Evolutionary conservation across 2,888 invertebrate species (phyloP).

Genomic region (Netelia fuscicornis): DNA sequence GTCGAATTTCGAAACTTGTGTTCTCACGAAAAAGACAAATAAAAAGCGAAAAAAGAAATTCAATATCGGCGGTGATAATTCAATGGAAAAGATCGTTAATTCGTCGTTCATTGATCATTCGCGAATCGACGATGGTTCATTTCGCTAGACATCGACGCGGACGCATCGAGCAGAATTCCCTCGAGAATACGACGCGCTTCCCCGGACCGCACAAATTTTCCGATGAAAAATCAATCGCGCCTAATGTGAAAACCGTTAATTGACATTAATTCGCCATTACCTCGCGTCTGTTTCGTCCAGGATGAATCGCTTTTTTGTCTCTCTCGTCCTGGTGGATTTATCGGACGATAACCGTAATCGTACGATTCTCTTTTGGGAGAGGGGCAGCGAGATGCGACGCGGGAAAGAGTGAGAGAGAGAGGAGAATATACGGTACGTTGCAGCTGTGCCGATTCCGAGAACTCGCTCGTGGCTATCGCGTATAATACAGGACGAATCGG

Average conservation of each 20-base stretch:
- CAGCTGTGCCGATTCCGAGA: constrained; percentile 22
- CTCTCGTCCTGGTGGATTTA: neutral
- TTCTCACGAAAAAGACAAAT: too few relatives aligned
- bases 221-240: neutral
- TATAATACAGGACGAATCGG: constrained; percentile 28
- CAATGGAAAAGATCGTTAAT: neutral
- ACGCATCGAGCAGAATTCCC: neutral
- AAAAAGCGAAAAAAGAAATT: too few relatives aligned
- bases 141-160: neutral
- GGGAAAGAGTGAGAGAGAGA: neutral
- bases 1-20: too few relatives aligned
- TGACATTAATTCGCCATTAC: neutral
- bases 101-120: neutral
- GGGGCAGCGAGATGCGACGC: constrained; percentile 4
- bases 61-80: neutral
- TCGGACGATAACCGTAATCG: neutral
- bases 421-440: neutral
- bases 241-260: neutral
- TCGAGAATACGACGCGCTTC: neutral
- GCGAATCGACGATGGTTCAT: neutral
- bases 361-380: neutral
- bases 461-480: constrained; percentile 21
- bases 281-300: neutral
- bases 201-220: neutral
- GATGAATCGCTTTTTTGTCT: neutral